Percentiles rank a stretch among this genome's conserved stretches.
Evolutionary conservation across 2,797 vertebrate species (phyloP).

Genomic region (Potorous gilbertii): DNA sequence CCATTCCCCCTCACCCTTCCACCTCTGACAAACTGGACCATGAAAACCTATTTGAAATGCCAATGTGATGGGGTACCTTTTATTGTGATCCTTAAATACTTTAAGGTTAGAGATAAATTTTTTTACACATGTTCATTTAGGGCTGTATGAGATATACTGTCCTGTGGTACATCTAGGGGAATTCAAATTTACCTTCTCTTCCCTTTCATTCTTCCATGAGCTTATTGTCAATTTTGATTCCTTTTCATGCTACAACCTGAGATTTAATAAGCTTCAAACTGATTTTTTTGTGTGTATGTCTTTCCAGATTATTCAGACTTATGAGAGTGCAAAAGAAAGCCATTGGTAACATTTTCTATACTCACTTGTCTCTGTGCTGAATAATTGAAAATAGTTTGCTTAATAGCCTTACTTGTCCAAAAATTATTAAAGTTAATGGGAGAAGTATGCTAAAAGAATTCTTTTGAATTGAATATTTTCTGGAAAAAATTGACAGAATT

Average conservation of each 20-base stretch:
- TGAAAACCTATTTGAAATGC: slow-evolving; percentile 5
- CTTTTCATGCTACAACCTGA: slow-evolving; percentile 9
- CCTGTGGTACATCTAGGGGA: neutral
- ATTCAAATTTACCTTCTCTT: neutral
- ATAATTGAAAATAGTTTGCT: neutral
- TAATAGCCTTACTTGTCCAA: slow-evolving; percentile 1
- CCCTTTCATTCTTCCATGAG: slow-evolving; percentile 7
- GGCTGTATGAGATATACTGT: neutral
- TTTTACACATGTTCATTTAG: neutral
- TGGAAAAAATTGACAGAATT: neutral
- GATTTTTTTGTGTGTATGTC: slow-evolving; percentile 20
- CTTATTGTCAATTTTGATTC: slow-evolving; percentile 11
- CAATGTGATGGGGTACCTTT: slow-evolving; percentile 2
- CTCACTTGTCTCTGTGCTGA: slow-evolving; percentile 24
- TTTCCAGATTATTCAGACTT: neutral
- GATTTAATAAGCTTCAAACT: slow-evolving; percentile 22
- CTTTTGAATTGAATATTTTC: slow-evolving; percentile 27
- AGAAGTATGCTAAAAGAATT: neutral
- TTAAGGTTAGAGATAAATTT: neutral
- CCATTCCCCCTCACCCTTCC: neutral
- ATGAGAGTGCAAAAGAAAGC: neutral
- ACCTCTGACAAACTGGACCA: neutral
- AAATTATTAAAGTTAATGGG: neutral
- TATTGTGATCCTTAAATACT: neutral
- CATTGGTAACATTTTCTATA: slow-evolving; percentile 7